A percentile compares a stretch with the other conserved stretches of the same genome.
phyloP scores from a whole-genome alignment of 1,140 invertebrate species.

The Drosophila azteca region DNA sequence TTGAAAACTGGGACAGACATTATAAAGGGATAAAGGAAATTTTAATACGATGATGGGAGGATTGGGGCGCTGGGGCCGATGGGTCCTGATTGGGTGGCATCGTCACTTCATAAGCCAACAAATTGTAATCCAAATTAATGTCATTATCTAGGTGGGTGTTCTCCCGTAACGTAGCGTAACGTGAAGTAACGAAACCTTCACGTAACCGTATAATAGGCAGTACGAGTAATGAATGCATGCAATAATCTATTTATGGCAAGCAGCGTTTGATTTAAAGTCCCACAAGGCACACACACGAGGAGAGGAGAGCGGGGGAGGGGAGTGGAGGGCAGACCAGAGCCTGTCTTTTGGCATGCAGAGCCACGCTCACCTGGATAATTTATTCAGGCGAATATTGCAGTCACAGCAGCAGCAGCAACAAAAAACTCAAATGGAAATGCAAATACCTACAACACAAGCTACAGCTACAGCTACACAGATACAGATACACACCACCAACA shows the following conservation, averaged over 20 bases:
- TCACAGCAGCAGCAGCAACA: slow-evolving; percentile 20
- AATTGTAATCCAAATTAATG: slow-evolving; percentile 70
- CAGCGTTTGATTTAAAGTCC: slow-evolving; percentile 49
- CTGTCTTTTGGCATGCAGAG: slow-evolving; percentile 57
- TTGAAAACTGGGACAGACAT: slow-evolving; percentile 68
- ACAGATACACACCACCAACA: slow-evolving; percentile 13
- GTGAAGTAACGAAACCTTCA: too few relatives aligned
- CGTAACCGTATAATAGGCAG: too few relatives aligned
- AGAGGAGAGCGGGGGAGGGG: too few relatives aligned
- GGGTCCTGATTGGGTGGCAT: slow-evolving; percentile 67
- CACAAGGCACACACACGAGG: slow-evolving; percentile 1
- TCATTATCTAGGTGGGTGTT: slow-evolving; percentile 51
- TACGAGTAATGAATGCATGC: too few relatives aligned
- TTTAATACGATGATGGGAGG: slow-evolving; percentile 75
- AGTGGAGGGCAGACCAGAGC: too few relatives aligned
- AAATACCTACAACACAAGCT: slow-evolving; percentile 53
- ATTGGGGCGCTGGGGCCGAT: slow-evolving; percentile 61
- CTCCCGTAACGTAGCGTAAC: too few relatives aligned
- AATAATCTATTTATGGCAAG: slow-evolving; percentile 10
- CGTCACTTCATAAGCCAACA: slow-evolving; percentile 61
- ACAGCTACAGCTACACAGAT: slow-evolving; percentile 26
- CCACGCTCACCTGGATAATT: slow-evolving; percentile 64
- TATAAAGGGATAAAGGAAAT: slow-evolving; percentile 71
- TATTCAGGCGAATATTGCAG: slow-evolving; percentile 70
- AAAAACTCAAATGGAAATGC: slow-evolving; percentile 67